Evolutionary conservation across 2,888 invertebrate genomes (phyloP).

Genomic region (Cylindroiulus punctatus): DNA sequence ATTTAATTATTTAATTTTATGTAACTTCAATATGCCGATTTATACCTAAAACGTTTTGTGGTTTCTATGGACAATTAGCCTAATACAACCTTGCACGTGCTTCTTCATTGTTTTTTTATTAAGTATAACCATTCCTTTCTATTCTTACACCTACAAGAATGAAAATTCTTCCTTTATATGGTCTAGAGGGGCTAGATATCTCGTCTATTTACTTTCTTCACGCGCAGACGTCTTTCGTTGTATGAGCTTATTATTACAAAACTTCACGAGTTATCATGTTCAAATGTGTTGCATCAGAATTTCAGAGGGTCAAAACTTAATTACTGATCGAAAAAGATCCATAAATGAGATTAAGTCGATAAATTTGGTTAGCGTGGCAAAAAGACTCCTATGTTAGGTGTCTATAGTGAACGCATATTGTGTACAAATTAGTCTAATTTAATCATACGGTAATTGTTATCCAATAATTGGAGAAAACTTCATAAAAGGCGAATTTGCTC

Average conservation of each 20-base stretch:
- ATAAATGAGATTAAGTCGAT: slow-evolving; percentile 58
- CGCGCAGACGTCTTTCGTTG: not conserved
- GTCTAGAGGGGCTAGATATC: slow-evolving; percentile 40
- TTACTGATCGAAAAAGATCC: slow-evolving; percentile 58
- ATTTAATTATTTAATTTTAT: no score
- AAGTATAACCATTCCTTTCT: not conserved
- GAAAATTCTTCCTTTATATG: not conserved
- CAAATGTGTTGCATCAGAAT: slow-evolving; percentile 57
- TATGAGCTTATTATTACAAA: slow-evolving; percentile 57
- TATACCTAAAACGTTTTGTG: no score
- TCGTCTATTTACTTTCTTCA: not conserved
- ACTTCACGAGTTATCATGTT: slow-evolving; percentile 58
- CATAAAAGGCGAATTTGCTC: slow-evolving; percentile 54
- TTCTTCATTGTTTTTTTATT: not conserved
- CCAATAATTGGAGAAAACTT: slow-evolving; percentile 56
- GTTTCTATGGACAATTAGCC: no score
- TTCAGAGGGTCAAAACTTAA: slow-evolving; percentile 57
- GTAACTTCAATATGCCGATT: no score
- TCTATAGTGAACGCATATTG: slow-evolving; percentile 55
- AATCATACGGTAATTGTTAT: slow-evolving; percentile 55
- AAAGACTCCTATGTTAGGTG: slow-evolving; percentile 45
- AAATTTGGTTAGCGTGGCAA: slow-evolving; percentile 57
- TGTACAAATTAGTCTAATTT: slow-evolving; percentile 56
- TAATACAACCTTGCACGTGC: not conserved
- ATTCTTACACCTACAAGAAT: not conserved